A percentile compares a stretch with the other conserved stretches of the same genome.
These are phyloP conservation scores for Polia nebulosa DNA, from an alignment of 2,888 invertebrate genomes.

Conservation along the genomic window DNA sequence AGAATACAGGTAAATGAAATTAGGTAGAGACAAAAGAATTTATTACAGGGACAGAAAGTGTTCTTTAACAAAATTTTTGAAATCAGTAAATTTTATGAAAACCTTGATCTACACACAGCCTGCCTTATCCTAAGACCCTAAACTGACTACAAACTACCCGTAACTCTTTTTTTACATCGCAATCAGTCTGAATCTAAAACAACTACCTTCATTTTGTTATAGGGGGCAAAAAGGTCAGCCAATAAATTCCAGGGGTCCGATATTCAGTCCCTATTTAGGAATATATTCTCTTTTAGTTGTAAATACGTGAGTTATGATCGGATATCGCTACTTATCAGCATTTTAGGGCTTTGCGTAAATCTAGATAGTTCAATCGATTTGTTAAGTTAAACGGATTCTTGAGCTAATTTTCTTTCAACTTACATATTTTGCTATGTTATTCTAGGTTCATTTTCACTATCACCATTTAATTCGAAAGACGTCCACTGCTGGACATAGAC, in stretches of 20 bases:
- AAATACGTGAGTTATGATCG: conserved; percentile 57
- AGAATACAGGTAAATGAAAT: no score
- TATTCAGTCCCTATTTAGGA: conserved; percentile 47
- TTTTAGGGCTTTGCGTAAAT: conserved; percentile 45
- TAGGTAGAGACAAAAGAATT: no score
- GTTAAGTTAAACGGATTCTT: conserved; percentile 8
- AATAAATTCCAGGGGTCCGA: conserved; percentile 60
- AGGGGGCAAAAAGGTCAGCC: conserved; percentile 66
- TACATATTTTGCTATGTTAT: no score
- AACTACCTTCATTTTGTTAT: conserved; percentile 49
- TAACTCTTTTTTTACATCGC: conserved; percentile 40
- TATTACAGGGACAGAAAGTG: no score
- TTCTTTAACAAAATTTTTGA: no score
- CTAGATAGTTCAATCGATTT: conserved; percentile 52
- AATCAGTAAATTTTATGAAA: no score
- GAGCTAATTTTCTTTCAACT: background rate
- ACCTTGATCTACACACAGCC: background rate
- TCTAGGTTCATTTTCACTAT: no score
- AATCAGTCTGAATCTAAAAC: conserved; percentile 38
- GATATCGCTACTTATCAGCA: conserved; percentile 50
- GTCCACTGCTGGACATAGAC: no score
- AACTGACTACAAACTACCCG: conserved; percentile 9
- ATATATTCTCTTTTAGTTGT: conserved; percentile 51
- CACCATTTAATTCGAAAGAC: no score
- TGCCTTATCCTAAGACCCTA: background rate